Evolutionary conservation across 2,888 invertebrate genomes (phyloP).

Genomic region (Ashinkailepas kermadecensis): DNA sequence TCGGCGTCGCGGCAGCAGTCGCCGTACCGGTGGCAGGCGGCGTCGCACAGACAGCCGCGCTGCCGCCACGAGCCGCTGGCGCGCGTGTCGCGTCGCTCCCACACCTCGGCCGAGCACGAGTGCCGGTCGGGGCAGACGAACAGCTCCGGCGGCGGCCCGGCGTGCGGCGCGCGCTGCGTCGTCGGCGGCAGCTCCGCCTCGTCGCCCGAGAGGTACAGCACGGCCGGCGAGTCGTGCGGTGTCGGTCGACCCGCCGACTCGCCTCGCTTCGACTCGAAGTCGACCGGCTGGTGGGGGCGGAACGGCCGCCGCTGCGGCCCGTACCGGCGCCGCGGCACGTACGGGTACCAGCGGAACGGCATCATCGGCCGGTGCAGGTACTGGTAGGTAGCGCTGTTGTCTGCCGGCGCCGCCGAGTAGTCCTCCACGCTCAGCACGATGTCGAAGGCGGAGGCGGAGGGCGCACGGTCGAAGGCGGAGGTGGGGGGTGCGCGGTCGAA

Average conservation of each 20-base stretch:
- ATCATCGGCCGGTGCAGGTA: neutral
- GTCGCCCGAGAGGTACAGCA: no score
- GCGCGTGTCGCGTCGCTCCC: neutral
- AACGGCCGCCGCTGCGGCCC: neutral
- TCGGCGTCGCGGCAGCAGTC: slow-evolving; percentile 6
- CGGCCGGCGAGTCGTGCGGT: no score
- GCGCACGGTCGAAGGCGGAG: neutral
- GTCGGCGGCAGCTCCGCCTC: no score
- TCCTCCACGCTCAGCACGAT: neutral
- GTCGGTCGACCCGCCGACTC: no score
- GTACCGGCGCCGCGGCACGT: neutral
- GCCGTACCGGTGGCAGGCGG: neutral
- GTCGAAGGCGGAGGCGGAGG: neutral
- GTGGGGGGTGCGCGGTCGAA: no score
- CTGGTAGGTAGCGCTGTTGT: neutral
- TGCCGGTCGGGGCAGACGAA: neutral
- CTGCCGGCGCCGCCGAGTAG: neutral
- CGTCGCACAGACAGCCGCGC: neutral
- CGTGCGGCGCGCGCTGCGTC: neutral
- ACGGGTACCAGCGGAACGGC: slow-evolving; percentile 9
- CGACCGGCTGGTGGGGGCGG: neutral
- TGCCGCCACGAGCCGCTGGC: neutral
- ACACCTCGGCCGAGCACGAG: neutral
- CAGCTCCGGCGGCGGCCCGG: neutral
- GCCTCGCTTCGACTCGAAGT: no score